Evolutionary conservation across 2,113 vertebrate species (phyloP).

Genomic region (Probosciger aterrimus): DNA sequence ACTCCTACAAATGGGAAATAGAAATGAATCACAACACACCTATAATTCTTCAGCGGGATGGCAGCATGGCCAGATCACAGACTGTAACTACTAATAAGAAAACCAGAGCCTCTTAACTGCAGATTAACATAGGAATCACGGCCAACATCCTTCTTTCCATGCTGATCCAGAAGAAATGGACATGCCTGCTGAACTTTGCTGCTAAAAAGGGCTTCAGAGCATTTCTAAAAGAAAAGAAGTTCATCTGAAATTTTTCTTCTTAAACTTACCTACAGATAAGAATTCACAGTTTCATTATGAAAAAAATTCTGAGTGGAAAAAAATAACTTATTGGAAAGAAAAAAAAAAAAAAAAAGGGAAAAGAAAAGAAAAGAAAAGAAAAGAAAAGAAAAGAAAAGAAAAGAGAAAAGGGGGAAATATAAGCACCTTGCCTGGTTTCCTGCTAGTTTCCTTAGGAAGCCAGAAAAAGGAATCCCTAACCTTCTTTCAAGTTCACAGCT

Average conservation of each 20-base stretch:
- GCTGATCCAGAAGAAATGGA: neutral
- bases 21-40: neutral
- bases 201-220: neutral
- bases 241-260: neutral
- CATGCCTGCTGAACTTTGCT: neutral
- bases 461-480: neutral
- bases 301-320: neutral
- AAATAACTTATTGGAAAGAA: neutral
- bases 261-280: neutral
- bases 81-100: neutral
- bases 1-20: neutral
- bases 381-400: neutral
- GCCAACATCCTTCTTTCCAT: neutral
- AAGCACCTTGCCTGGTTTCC: neutral
- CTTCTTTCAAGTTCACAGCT: neutral
- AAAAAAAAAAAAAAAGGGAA: too few relatives aligned
- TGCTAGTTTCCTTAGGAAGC: neutral
- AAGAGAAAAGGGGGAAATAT: accelerated
- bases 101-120: neutral
- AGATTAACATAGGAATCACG: neutral
- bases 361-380: too few relatives aligned
- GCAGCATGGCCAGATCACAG: neutral
- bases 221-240: neutral
- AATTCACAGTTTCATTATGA: neutral
- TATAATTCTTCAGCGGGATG: neutral